Conservation (phyloP, 2,888 invertebrate genomes). For the Eristalis pertinax region DNA sequence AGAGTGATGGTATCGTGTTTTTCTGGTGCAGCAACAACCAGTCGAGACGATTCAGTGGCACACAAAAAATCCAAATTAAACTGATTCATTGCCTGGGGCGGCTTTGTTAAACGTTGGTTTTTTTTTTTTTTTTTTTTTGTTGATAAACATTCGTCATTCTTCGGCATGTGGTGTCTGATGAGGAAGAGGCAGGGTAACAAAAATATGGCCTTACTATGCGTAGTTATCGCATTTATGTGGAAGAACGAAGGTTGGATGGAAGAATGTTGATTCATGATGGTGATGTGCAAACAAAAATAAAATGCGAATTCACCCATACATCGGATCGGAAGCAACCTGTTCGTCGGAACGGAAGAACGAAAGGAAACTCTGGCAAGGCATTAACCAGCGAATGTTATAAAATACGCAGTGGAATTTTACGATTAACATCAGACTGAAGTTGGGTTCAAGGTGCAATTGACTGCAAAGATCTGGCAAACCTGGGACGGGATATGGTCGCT, state of each 20-base stretch:
- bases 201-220: slow-evolving; percentile 11
- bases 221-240: slow-evolving; percentile 7
- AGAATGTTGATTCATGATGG: slow-evolving; percentile 19
- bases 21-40: slow-evolving; percentile 39
- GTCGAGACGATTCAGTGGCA: slow-evolving; percentile 16
- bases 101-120: slow-evolving; percentile 19
- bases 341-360: not conserved
- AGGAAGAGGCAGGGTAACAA: not conserved
- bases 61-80: slow-evolving; percentile 41
- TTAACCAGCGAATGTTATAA: not conserved
- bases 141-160: slow-evolving; percentile 33
- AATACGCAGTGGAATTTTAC: not conserved
- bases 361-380: not conserved
- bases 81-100: slow-evolving; percentile 44
- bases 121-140: slow-evolving; percentile 18
- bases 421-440: not conserved
- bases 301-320: not conserved
- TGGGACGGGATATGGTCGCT: no score
- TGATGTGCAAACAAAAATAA: not conserved
- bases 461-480: no score
- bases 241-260: not conserved
- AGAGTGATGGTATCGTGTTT: slow-evolving; percentile 27
- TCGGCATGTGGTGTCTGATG: slow-evolving; percentile 7
- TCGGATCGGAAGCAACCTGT: slow-evolving; percentile 14
- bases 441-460: no score